Evolutionary conservation across 2,113 vertebrate genomes (phyloP).

Genomic region (Trinectes maculatus): DNA sequence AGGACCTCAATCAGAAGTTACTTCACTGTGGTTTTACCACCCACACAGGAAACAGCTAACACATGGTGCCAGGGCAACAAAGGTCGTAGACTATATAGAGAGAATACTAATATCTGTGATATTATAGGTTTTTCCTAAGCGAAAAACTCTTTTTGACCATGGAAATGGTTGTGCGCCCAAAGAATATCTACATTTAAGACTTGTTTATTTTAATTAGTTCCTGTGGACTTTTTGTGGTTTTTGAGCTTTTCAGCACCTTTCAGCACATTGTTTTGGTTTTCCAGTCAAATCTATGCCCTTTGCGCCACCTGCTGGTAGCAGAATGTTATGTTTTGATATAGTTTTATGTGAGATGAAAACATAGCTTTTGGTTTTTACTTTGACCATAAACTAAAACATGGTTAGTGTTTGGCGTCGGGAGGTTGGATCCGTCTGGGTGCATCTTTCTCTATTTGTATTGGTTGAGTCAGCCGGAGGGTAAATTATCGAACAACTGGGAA

Average conservation of each 20-base stretch:
- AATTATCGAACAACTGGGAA: conserved; percentile 35
- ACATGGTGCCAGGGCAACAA: background rate
- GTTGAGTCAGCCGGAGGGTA: conserved; percentile 30
- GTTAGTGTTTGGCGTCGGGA: too few relatives aligned
- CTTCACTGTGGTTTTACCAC: background rate
- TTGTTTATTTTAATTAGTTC: background rate
- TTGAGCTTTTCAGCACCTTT: background rate
- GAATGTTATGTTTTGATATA: too few relatives aligned
- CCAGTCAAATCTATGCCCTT: too few relatives aligned
- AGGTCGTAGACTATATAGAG: conserved; percentile 9
- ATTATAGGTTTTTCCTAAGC: background rate
- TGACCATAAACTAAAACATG: too few relatives aligned
- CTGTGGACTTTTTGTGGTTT: too few relatives aligned
- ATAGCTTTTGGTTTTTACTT: too few relatives aligned
- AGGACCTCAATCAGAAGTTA: background rate
- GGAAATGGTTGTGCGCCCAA: too few relatives aligned
- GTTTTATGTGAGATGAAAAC: too few relatives aligned
- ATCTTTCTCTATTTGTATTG: conserved; percentile 20
- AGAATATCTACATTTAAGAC: background rate
- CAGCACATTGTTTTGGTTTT: too few relatives aligned
- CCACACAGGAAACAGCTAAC: background rate
- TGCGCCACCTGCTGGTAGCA: too few relatives aligned
- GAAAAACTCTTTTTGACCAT: background rate
- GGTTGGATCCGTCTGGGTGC: background rate
- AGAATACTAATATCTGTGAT: background rate